These are phyloP conservation scores for Columba livia DNA, from an alignment of 2,113 vertebrate species.

Conservation along the genomic window DNA sequence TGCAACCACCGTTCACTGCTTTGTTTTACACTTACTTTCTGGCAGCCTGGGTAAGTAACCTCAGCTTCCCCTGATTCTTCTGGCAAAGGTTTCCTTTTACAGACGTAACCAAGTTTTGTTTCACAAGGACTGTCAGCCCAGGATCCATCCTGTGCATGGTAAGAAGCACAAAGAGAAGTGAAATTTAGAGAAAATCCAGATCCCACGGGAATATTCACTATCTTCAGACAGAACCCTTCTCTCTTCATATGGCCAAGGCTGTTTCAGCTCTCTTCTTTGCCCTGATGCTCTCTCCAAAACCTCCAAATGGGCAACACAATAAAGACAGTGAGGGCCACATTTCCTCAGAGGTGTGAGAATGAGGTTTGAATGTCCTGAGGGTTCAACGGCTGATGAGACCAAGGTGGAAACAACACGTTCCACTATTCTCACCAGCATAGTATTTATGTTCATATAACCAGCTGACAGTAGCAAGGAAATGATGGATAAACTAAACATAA, in stretches of 20 bases:
- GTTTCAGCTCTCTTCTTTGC: not conserved
- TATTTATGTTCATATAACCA: not conserved
- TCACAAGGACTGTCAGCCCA: slow-evolving; percentile 91
- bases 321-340: not conserved
- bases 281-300: not conserved
- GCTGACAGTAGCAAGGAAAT: not conserved
- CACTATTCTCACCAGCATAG: not conserved
- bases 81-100: slow-evolving; percentile 84
- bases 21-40: slow-evolving; percentile 75
- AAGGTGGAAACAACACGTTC: not conserved
- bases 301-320: not conserved
- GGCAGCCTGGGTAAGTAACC: slow-evolving; percentile 79
- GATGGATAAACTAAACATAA: not conserved
- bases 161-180: not conserved
- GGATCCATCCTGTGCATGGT: slow-evolving; percentile 78
- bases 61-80: slow-evolving; percentile 58
- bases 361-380: not conserved
- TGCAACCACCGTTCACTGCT: accelerated
- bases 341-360: not conserved
- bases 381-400: not conserved
- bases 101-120: slow-evolving; percentile 81
- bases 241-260: not conserved
- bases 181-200: not conserved
- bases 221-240: not conserved
- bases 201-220: not conserved